A percentile compares a stretch with the other conserved stretches of the same genome.
Evolutionary conservation across 1,140 invertebrate genomes (phyloP).

Genomic region (Carcinoscorpius rotundicauda): DNA sequence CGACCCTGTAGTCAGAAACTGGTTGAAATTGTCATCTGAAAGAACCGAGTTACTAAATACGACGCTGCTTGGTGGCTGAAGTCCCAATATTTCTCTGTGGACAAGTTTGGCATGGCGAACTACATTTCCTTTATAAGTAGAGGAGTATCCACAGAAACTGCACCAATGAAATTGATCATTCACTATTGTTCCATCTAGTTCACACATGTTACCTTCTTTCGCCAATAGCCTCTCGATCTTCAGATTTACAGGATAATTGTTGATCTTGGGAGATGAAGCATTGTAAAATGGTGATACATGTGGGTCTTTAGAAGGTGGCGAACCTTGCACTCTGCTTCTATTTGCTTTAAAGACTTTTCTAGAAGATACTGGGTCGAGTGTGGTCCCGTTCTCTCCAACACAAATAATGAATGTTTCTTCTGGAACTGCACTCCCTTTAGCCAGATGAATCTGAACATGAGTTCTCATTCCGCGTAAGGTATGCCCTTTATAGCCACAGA

Average conservation of each 20-base stretch:
- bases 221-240: neutral
- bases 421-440: conserved; percentile 61
- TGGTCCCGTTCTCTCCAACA: conserved; percentile 61
- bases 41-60: too few relatives aligned
- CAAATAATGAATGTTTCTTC: conserved; percentile 84
- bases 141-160: conserved; percentile 54
- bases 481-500: conserved; percentile 93
- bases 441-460: conserved; percentile 91
- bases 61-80: too few relatives aligned
- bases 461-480: conserved; percentile 88
- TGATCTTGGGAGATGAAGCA: neutral
- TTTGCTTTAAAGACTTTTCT: too few relatives aligned
- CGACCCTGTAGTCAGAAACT: too few relatives aligned
- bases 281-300: neutral
- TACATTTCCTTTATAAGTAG: conserved; percentile 60
- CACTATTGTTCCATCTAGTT: too few relatives aligned
- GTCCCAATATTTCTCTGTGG: conserved; percentile 36
- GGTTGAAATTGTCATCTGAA: too few relatives aligned
- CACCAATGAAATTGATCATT: conserved; percentile 39
- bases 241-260: neutral
- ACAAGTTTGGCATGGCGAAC: conserved; percentile 50
- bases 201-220: neutral
- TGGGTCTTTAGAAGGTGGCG: neutral
- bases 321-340: conserved; percentile 6
- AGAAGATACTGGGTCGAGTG: too few relatives aligned